phyloP scores from a whole-genome alignment of 2,888 invertebrate genomes.

The Agrochola lota region DNA sequence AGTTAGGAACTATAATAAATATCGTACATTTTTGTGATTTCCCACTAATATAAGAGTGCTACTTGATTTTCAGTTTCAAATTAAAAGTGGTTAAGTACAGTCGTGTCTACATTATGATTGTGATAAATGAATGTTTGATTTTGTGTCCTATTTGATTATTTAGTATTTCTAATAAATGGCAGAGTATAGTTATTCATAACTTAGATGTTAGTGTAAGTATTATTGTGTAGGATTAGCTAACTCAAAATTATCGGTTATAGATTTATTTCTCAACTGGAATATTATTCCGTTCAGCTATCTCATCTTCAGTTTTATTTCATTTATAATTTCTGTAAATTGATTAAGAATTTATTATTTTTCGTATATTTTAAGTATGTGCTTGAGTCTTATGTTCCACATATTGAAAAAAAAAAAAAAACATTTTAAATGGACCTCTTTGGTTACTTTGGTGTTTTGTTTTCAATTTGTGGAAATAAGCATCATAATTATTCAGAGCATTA shows the following conservation, averaged over 20 bases:
- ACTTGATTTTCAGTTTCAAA: constrained; percentile 34
- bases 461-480: constrained; percentile 12
- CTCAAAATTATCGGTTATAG: constrained; percentile 21
- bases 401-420: constrained; percentile 18
- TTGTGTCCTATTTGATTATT: constrained; percentile 57
- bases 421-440: constrained; percentile 1
- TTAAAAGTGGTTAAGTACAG: constrained; percentile 55
- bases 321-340: constrained; percentile 44
- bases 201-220: constrained; percentile 55
- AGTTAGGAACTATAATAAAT: not conserved
- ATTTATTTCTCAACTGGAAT: constrained; percentile 23
- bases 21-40: constrained; percentile 16
- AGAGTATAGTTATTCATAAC: constrained; percentile 54
- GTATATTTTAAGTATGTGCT: constrained; percentile 20
- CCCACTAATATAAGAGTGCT: constrained; percentile 39
- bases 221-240: constrained; percentile 42
- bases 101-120: constrained; percentile 57
- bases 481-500: not conserved
- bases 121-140: constrained; percentile 58
- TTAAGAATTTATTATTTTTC: constrained; percentile 30
- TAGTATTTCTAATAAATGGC: constrained; percentile 42
- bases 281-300: constrained; percentile 35
- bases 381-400: constrained; percentile 9
- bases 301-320: constrained; percentile 51
- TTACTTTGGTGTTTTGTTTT: constrained; percentile 14